Evolutionary conservation across 1,140 invertebrate genomes (phyloP), one percentile per base, ranked within the genome.

Genomic region (Coelopa frigida): DNA sequence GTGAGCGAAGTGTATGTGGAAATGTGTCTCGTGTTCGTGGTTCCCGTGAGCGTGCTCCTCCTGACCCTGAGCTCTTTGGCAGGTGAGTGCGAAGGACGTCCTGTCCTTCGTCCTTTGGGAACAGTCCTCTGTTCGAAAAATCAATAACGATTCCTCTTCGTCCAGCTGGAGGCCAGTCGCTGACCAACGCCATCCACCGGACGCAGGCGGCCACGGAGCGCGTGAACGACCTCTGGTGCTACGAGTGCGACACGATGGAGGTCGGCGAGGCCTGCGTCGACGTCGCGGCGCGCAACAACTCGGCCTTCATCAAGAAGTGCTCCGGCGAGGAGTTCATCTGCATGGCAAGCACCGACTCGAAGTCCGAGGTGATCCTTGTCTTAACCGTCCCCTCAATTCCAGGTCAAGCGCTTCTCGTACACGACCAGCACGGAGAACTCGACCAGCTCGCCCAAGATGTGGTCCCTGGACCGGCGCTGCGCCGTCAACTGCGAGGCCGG

Each of bases 401-500:
- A 90, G 87, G 85, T 89, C 1, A 86, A 87, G 58, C 78, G 83
- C 40, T 86, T 87, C 62, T 87, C 86, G 0, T 87, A 85, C 55
- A 88, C 85, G 2, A 86, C 82, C 12, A 85, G 83, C 33, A 87
- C 79, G 5, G 85, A 88, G 57, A 86, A 87, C 56, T 82, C 82
- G 3, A 87, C 85, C 0, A 83, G 80, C 0, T 74, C 72, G 3
- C 76, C 81, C 3, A 83, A 81, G 60, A 78, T 89, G 70, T 91
- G 87, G 86, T 81, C 85, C 0, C 55, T 90, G 26, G 84, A 90
- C 66, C 73, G 89, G 3, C 85, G 85, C 53, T 92, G 89, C 57
- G 80, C 83, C 0, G 81, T 80, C 44, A 81, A 81, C 58, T 92
- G 89, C 62, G 86, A 90, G 51, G 77, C 85, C 1, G 87, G 87